Evolutionary conservation across 2,797 vertebrate species (phyloP).

Genomic region (Rhyacichthys aspro): DNA sequence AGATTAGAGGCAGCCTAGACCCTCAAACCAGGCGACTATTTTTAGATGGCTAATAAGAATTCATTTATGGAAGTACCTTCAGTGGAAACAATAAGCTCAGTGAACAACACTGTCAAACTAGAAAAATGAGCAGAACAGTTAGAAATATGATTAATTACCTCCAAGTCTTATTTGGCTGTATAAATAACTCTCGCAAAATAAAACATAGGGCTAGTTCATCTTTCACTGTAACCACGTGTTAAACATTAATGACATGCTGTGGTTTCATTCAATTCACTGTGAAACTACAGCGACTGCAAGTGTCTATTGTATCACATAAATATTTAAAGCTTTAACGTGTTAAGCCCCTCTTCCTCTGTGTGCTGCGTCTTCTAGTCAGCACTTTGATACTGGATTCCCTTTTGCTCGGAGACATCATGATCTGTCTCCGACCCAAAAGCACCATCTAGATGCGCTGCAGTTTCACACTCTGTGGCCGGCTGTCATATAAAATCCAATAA

Average conservation of each 20-base stretch:
- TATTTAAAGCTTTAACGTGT: slow-evolving; percentile 68
- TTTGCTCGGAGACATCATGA: slow-evolving; percentile 51
- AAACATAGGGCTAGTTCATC: slow-evolving; percentile 28
- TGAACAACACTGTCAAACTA: slow-evolving; percentile 40
- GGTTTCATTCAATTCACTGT: slow-evolving; percentile 61
- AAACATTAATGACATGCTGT: slow-evolving; percentile 58
- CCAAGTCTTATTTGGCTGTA: slow-evolving; percentile 38
- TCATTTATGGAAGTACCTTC: slow-evolving; percentile 65
- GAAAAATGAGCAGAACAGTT: slow-evolving; percentile 42
- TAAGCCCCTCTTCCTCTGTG: slow-evolving; percentile 50
- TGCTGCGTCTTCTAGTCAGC: slow-evolving; percentile 43
- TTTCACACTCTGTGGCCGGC: slow-evolving; percentile 48
- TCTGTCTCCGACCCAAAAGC: slow-evolving; percentile 57
- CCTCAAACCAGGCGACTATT: slow-evolving; percentile 69
- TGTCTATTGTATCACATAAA: slow-evolving; percentile 71
- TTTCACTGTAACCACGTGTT: slow-evolving; percentile 47
- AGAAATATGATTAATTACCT: slow-evolving; percentile 61
- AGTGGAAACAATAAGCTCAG: slow-evolving; percentile 69
- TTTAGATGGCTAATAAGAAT: slow-evolving; percentile 80
- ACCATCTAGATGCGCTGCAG: slow-evolving; percentile 35
- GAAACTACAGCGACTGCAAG: slow-evolving; percentile 44
- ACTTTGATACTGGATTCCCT: slow-evolving; percentile 59
- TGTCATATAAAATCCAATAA: slow-evolving; percentile 62
- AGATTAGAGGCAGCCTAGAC: slow-evolving; percentile 66
- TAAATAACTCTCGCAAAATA: slow-evolving; percentile 20